Conservation (phyloP, 2,797 vertebrate genomes). For the Phalloptychus januarius region DNA sequence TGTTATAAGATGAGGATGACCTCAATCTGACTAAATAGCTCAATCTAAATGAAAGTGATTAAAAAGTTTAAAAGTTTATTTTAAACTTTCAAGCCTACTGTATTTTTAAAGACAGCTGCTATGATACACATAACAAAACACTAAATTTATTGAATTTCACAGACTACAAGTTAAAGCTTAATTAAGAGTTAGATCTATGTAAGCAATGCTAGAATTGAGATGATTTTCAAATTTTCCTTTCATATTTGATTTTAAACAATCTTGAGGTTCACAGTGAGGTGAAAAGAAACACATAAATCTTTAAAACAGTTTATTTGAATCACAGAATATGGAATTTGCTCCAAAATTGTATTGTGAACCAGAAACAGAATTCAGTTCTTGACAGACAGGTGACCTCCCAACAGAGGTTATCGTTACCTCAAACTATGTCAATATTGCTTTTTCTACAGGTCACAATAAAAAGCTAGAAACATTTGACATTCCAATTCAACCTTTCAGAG, state of each 20-base stretch:
- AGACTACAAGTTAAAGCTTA: background rate
- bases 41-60: constrained; percentile 27
- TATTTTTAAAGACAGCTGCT: background rate
- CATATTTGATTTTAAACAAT: background rate
- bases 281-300: background rate
- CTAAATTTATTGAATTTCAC: background rate
- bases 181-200: background rate
- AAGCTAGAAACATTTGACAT: constrained; percentile 3
- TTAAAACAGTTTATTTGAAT: constrained; percentile 11
- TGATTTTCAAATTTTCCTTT: background rate
- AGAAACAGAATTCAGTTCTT: background rate
- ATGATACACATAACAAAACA: background rate
- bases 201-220: background rate
- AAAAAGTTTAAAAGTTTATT: too few relatives aligned
- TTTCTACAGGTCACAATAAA: background rate
- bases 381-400: background rate
- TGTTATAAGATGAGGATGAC: constrained; percentile 25
- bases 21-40: constrained; percentile 31
- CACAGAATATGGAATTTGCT: background rate
- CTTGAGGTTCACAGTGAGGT: background rate
- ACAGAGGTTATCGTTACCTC: background rate
- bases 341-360: background rate
- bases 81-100: background rate
- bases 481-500: constrained; percentile 25
- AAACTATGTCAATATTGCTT: background rate